A percentile compares a stretch with the other conserved stretches of the same genome.
Conservation (phyloP, 2,888 invertebrate genomes). For the Conus canariensis region DNA sequence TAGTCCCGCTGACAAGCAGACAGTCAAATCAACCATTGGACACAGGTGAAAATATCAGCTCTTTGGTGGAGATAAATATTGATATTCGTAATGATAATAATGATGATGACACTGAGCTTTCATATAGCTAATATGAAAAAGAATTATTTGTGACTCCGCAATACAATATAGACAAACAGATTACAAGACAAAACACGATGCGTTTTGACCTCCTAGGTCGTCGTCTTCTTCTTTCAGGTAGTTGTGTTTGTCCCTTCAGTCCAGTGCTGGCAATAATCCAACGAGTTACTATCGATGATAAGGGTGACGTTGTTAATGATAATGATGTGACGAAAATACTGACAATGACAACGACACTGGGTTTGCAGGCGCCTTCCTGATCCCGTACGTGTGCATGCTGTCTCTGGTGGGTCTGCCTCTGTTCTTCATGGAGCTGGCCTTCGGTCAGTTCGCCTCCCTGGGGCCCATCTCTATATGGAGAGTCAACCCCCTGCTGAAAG, state of each 20-base stretch:
- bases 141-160: too few species aligned
- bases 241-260: too few species aligned
- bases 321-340: not conserved
- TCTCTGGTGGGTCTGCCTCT: constrained; percentile 72
- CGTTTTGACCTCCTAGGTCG: too few species aligned
- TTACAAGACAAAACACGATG: too few species aligned
- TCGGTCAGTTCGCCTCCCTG: constrained; percentile 76
- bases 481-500: constrained; percentile 76
- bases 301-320: not conserved
- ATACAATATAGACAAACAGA: too few species aligned
- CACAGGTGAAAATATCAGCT: too few species aligned
- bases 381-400: constrained; percentile 75
- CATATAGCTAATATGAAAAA: not conserved
- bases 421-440: constrained; percentile 75
- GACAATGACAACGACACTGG: not conserved
- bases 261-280: too few species aligned
- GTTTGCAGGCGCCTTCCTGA: constrained; percentile 73
- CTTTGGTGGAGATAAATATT: not conserved
- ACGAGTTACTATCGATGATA: not conserved
- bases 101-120: not conserved
- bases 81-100: constrained; percentile 18
- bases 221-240: too few species aligned
- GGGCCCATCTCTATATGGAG: constrained; percentile 77
- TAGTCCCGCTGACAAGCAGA: too few species aligned
- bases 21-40: too few species aligned